Percentiles rank a stretch among this genome's conserved stretches.
Conservation (phyloP, 1,140 invertebrate genomes). For the Marisa cornuarietis region DNA sequence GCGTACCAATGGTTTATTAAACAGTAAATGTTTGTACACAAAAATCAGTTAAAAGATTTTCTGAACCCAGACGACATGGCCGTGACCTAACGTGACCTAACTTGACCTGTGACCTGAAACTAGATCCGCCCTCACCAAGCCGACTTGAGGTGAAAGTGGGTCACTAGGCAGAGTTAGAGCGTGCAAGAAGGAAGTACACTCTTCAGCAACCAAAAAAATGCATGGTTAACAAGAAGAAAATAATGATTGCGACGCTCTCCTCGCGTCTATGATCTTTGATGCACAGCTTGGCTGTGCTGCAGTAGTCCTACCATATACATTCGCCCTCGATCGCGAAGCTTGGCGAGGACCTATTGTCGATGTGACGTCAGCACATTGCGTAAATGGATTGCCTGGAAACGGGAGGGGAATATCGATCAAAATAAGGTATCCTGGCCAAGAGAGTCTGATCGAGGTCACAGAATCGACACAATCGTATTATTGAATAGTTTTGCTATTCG, state of each 20-base stretch:
- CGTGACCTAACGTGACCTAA: conserved; percentile 14
- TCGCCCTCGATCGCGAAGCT: not conserved
- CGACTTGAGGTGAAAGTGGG: not conserved
- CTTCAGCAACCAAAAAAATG: conserved; percentile 2
- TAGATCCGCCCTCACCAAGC: conserved; percentile 11
- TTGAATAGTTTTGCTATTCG: not conserved
- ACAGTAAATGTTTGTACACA: not conserved
- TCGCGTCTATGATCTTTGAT: not conserved
- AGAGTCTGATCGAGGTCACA: conserved; percentile 8
- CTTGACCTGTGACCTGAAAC: conserved; percentile 20
- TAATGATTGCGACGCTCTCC: not conserved
- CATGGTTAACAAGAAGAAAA: not conserved
- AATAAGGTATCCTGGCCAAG: conserved; percentile 3
- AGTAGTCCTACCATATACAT: not conserved
- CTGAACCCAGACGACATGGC: not conserved
- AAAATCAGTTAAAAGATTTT: too few relatives aligned
- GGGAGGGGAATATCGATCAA: conserved; percentile 19
- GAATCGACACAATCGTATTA: not conserved
- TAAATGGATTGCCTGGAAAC: conserved; percentile 29
- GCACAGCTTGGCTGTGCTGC: not conserved
- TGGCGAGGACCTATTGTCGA: conserved; percentile 3
- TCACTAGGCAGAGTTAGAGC: not conserved
- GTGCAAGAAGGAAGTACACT: not conserved
- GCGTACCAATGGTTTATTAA: not conserved
- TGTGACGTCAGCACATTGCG: conserved; percentile 24